Base-by-base conservation (phyloP, 2,888 invertebrate species). In the Ectemnius lituratus region DNA sequence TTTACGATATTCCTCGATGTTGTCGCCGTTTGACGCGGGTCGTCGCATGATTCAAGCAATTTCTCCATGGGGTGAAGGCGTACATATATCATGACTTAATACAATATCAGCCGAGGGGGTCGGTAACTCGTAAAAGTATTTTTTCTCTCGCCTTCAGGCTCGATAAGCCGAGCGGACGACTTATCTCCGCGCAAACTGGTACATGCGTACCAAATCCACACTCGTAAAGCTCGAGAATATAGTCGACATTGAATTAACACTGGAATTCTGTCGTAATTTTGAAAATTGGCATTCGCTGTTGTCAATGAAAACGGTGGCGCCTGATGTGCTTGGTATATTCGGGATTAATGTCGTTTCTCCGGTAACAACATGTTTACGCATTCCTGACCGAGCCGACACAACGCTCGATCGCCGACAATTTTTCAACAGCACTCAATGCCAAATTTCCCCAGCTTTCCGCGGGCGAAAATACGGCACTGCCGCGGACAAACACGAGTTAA, bases 41-140 rank as follows among this genome's bases (percentile, higher is more conserved):
- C 11, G 49, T 70, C 67, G 58, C 67, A 57, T 66, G 71, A 71
- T 78, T 65, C 67, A 62, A 70, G 73, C 74, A 3, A 73, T 68
- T 62, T 65, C 66, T 13, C 18, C 6, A 11, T 3, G 47, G 47
- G 11, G 59, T 23, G 23, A 23, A 23, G 66, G 58, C 47, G 58
- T 2, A n/a, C 47, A 18, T 57, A 23, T 23, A 18, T 37, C 37
- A 37, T 37, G 47, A 20, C 37, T 66, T 66, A 23, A 45, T 47
- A 28, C 37, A 16, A 64, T 57, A 13, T 62, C 62, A 14, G 23
- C 23, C 23, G 23, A 23, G 3, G 20, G 61, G 61, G 61, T 61
- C 13, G 16, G 20, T 37, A 46, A 46, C 61, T 37, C 61, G 4
- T 61, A 61, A 46, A 60, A 45, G 8, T 18, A 45, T 61, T 46